Base-by-base conservation (phyloP, 1,140 invertebrate species). In the Calliphora vicina region DNA sequence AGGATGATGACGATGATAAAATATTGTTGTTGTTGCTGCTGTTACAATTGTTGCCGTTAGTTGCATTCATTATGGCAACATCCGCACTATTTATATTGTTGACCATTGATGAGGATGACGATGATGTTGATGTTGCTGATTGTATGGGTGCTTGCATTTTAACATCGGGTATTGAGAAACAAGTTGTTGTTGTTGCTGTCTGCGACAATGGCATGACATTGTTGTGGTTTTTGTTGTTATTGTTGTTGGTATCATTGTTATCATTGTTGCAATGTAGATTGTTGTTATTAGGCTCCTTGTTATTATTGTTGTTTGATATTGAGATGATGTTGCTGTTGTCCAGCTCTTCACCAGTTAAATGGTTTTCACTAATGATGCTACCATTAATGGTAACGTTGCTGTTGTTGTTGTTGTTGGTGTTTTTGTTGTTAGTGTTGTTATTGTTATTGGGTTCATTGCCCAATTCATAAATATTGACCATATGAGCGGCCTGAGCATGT, bases 381-480 rank as follows among this genome's bases (percentile, higher is more conserved):
- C 72, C 72, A 35, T 83, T 83, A 35, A 5, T 35, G 78, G 35
- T 29, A 35, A 29, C 71, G 76, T 27, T 78, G 35, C 27, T 71
- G 73, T 42, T 73, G 72, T 50, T 86, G 27, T 84, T 85, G 83
- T 81, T 85, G 20, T 84, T 85, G 83, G 80, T 85, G 20, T 20
- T 73, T 3, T 61, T 85, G 42, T 83, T 85, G 84, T 81, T 85
- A 82, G 29, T 83, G 76, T 29, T 72, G 29, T 80, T 45, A 26
- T 82, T 73, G 81, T 83, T 81, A 82, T 83, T 84, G 26, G 43
- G 85, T 85, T 91, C 86, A 91, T 90, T 87, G 84, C 94, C 94
- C 84, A 96, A 91, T 91, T 95, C 94, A 91, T 96, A 96, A 86
- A 96, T 95, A 91, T 95, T 96, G 88, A 96, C 92, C 94, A 95